Percentiles rank a stretch among this genome's conserved stretches.
These are phyloP conservation scores for Athetis lepigone DNA, from an alignment of 2,888 invertebrate genomes.

Conservation along the genomic window DNA sequence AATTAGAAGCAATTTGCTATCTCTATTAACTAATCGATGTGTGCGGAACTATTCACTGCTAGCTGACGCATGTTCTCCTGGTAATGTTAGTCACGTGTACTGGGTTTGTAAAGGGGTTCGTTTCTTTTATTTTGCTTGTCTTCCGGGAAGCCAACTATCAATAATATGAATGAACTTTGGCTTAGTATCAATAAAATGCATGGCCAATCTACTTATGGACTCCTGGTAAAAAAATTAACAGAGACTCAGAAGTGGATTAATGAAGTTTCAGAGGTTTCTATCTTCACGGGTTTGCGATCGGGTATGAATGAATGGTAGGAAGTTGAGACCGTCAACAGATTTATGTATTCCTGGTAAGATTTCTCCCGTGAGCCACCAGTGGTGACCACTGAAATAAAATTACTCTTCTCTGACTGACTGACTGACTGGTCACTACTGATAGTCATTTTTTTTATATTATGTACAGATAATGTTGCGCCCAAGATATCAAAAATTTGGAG, in stretches of 20 bases:
- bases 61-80: constrained; percentile 58
- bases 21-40: constrained; percentile 70
- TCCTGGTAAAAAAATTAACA: background rate
- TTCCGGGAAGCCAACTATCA: background rate
- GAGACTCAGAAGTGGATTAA: background rate
- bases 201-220: background rate
- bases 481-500: no score
- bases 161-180: background rate
- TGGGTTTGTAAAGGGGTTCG: constrained; percentile 18
- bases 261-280: no score
- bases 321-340: no score
- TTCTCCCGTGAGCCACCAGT: no score
- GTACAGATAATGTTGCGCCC: no score
- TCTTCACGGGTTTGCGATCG: no score
- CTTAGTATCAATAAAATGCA: background rate
- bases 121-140: constrained; percentile 12
- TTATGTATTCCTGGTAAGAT: no score
- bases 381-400: no score
- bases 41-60: constrained; percentile 69
- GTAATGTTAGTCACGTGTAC: constrained; percentile 54
- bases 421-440: no score
- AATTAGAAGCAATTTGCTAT: constrained; percentile 67
- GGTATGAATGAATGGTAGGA: no score
- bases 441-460: no score
- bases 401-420: no score